Conservation (phyloP, 37 sponge, comb jelly and placozoan genomes). For the Halichondria panicea region DNA sequence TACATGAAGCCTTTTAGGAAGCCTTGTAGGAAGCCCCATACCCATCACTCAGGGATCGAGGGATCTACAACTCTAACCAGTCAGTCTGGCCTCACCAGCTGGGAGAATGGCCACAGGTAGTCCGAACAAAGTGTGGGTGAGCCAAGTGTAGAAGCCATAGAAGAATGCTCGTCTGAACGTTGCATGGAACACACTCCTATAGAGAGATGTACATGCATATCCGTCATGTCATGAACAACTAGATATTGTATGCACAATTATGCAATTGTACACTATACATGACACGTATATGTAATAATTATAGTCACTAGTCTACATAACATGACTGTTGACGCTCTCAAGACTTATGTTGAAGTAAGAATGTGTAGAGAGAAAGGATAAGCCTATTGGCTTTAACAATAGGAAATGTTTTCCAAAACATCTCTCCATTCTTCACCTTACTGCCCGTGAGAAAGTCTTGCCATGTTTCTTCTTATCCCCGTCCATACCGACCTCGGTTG, state of each 20-base stretch:
- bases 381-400: no score
- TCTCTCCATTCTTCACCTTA: slow-evolving; percentile 22
- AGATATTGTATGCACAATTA: no score
- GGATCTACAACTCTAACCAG: background rate
- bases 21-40: no score
- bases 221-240: slow-evolving; percentile 1
- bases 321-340: no score
- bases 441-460: slow-evolving; percentile 40
- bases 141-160: slow-evolving; percentile 96
- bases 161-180: slow-evolving; percentile 77
- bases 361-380: no score
- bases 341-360: no score
- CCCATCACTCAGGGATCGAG: background rate
- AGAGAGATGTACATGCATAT: background rate
- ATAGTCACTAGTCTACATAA: no score
- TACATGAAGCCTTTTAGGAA: no score
- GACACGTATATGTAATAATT: no score
- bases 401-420: no score
- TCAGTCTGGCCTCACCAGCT: slow-evolving; percentile 62
- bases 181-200: slow-evolving; percentile 88
- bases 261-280: no score
- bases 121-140: slow-evolving; percentile 81
- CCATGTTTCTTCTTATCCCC: slow-evolving; percentile 8
- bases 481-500: background rate
- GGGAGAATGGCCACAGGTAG: slow-evolving; percentile 86